These are phyloP conservation scores for Aleiodes sp. DNA, from an alignment of 1,140 invertebrate species.

Conservation along the genomic window DNA sequence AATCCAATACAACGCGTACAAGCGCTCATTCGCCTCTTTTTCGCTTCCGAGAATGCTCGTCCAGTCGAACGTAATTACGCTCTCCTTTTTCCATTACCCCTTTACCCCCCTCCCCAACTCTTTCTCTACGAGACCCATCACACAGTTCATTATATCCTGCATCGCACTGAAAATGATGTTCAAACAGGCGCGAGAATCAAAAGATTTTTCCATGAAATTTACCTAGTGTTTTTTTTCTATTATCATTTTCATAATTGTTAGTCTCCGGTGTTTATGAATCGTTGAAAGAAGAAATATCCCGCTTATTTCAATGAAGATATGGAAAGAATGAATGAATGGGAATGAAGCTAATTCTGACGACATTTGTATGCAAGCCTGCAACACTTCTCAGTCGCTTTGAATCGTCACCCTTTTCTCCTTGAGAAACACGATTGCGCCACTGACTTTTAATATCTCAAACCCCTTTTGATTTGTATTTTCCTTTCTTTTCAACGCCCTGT, in stretches of 20 bases:
- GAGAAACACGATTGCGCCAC: constrained; percentile 10
- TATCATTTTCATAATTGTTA: background rate
- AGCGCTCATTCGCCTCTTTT: constrained; percentile 15
- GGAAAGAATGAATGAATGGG: background rate
- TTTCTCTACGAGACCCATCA: background rate
- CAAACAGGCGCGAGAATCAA: background rate
- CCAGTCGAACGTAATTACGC: constrained; percentile 20
- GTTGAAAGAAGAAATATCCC: background rate
- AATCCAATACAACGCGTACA: constrained; percentile 16
- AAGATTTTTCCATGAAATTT: background rate
- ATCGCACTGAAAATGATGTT: background rate
- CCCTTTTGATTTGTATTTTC: constrained; percentile 26
- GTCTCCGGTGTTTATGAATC: background rate
- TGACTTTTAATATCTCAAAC: background rate
- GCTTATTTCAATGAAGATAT: background rate
- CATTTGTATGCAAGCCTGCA: constrained; percentile 7
- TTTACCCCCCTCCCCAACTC: background rate
- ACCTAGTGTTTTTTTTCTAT: background rate
- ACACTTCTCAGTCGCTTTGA: background rate
- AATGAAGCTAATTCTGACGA: too few relatives aligned
- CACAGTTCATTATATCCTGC: background rate
- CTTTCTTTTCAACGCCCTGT: constrained; percentile 25
- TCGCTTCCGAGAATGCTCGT: constrained; percentile 20
- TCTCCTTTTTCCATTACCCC: background rate
- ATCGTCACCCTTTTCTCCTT: background rate